Base-by-base conservation (phyloP, 1,140 invertebrate species). In the Atta cephalotes region DNA sequence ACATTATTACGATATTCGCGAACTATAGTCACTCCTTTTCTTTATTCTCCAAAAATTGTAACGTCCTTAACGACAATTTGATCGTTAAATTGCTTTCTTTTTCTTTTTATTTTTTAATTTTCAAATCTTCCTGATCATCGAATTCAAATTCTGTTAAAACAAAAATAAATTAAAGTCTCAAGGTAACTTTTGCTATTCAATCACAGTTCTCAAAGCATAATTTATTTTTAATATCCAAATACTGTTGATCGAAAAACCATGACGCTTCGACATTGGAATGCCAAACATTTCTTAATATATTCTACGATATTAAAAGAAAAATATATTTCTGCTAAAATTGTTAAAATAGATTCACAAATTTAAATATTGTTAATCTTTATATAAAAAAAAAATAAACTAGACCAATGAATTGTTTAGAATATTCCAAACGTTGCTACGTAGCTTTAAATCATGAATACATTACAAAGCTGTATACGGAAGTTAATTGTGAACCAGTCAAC, bases 171-270 rank as follows among this genome's bases (percentile, higher is more conserved):
- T 31, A 45, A 79, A 79, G 21, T 49, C 12, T 49, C 3, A 18
- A 12, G 7, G 28, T 45, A 45, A 78, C 49, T 63, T 39, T 45
- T 65, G 3, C 25, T 31, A 49, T 4, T 51, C 65, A 78, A 65
- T 35, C 25, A 35, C 21, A 58, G 5, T 21, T 16, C 21, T 7
- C 18, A 21, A 49, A 79, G n/a, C 4, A 66, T 35, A 66, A 66
- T 3, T 65, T 65, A 12, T n/a, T 65, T 65, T 66, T 49, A 79
- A 76, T 76, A 21, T 35, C 1, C 71, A 53, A n/a, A 35, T 58
- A 25, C 5, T n/a, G 49, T 35, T 25, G 28, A 56, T 58, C 10
- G 12, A 25, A 39, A 58, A 21, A 14, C 53, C 53, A 76, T 58
- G 18, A 56, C 12, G 18, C 1, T 25, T 35, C 6, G 12, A 49